Base-by-base conservation (phyloP, 1,140 invertebrate species). In the Reticulitermes speratus region DNA sequence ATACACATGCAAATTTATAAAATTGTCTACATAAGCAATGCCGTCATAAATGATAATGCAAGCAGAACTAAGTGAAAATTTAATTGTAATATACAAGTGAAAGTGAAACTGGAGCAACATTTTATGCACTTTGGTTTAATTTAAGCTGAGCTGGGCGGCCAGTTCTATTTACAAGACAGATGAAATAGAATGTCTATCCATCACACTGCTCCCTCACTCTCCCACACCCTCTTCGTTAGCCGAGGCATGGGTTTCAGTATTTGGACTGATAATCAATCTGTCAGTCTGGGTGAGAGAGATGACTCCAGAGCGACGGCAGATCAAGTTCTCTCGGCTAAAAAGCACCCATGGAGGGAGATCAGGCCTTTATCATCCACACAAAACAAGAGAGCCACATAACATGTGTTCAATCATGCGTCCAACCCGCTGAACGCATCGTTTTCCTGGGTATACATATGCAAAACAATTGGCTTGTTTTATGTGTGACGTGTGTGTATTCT, bases 391-490 rank as follows among this genome's bases (percentile, higher is more conserved):
- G 65, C 65, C 65, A 30, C 65, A 30, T 75, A 75, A 75, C 65
- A 75, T 14, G 65, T 75, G 65, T 30, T 75, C 65, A 75, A 75
- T 75, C 65, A 75, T 75, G 65, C 65, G 65, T 30, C n/a, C 14
- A 21, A 55, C 52, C 52, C 52, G 52, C 52, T 55, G 52, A 55
- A 14, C n/a, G 65, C 65, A 75, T 75, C 65, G n/a, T 30, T 75
- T 65, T 30, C 65, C 65, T 75, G 25, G 9, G 65, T 30, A 75
- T 75, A 75, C 65, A 75, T 75, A 75, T 75, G 25, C 65, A 75
- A 75, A 75, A 75, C 65, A 75, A 75, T 75, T 75, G 65, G 25
- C 65, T 75, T 75, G 65, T 75, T 75, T 75, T 75, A 30, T 75
- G 65, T 30, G 65, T 75, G 52, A 55, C 52, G 52, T 55, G 52